A percentile compares a stretch with the other conserved stretches of the same genome.
These are phyloP conservation scores for Montipora cactus DNA, from an alignment of 64 coral and sea anemone genomes.

Conservation along the genomic window DNA sequence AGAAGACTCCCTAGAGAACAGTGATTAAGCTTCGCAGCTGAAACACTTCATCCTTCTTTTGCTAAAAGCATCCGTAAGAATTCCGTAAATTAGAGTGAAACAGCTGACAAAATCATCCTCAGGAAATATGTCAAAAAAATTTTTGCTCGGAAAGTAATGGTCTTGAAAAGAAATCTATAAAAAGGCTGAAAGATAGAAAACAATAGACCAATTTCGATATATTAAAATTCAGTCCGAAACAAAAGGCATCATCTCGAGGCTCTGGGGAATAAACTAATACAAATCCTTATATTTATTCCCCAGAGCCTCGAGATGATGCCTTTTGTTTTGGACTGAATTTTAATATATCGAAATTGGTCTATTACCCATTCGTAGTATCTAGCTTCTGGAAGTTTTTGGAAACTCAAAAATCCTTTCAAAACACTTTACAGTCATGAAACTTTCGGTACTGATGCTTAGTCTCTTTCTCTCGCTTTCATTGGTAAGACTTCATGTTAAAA, in stretches of 20 bases:
- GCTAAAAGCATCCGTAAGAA: not conserved
- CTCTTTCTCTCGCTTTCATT: not conserved
- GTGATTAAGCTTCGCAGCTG: not conserved
- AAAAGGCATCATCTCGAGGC: too few species aligned
- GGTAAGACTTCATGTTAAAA: not conserved
- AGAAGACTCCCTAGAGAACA: not conserved
- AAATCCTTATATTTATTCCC: too few species aligned
- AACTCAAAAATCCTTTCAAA: not conserved
- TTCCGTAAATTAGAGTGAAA: not conserved
- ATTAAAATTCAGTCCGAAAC: too few species aligned
- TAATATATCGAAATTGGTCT: too few species aligned
- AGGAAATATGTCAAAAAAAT: not conserved
- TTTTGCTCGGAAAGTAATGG: not conserved
- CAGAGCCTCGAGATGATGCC: too few species aligned
- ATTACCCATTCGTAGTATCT: not conserved
- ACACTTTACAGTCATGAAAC: not conserved
- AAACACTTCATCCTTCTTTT: not conserved
- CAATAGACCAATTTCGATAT: too few species aligned
- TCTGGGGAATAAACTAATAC: too few species aligned
- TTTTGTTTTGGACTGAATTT: too few species aligned
- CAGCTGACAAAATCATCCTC: not conserved
- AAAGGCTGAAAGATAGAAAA: not conserved
- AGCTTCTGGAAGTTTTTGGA: not conserved
- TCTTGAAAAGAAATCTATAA: not conserved
- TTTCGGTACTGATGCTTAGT: not conserved